Percentiles rank a stretch among this genome's conserved stretches.
Evolutionary conservation across 2,888 invertebrate genomes (phyloP).

Genomic region (Tricholauxania praeusta): DNA sequence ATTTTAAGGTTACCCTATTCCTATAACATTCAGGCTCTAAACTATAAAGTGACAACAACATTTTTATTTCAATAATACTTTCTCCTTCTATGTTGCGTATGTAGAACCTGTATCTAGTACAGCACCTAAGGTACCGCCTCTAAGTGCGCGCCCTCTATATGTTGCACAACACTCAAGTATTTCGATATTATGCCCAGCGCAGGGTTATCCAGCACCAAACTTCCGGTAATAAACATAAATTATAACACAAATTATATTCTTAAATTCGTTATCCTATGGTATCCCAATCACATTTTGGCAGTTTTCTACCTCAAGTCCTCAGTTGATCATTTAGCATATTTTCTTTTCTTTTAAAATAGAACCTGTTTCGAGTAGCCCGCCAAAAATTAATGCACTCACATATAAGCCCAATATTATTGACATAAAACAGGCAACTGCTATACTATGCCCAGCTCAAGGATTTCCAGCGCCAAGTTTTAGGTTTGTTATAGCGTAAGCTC

Average conservation of each 20-base stretch:
- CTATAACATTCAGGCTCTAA: background rate
- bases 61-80: too few relatives aligned
- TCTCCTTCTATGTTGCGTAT: too few relatives aligned
- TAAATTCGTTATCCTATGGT: too few relatives aligned
- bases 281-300: conserved; percentile 32
- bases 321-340: background rate
- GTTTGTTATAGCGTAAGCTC: background rate
- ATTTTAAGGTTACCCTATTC: background rate
- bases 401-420: conserved; percentile 65
- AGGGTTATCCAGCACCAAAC: conserved; percentile 80
- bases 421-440: conserved; percentile 70
- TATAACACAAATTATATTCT: too few relatives aligned
- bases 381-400: conserved; percentile 70
- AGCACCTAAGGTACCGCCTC: conserved; percentile 70
- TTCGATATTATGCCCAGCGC: conserved; percentile 80
- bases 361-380: conserved; percentile 71
- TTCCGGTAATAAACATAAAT: conserved; percentile 72
- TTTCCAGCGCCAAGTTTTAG: conserved; percentile 78
- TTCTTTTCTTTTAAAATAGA: conserved; percentile 64
- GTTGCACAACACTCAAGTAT: conserved; percentile 69
- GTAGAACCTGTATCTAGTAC: conserved; percentile 72
- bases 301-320: conserved; percentile 39
- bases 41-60: too few relatives aligned
- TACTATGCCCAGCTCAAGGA: conserved; percentile 80
- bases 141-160: conserved; percentile 66